Percentiles rank a stretch among this genome's conserved stretches.
Conservation (phyloP, 2,888 invertebrate species). For the Campoplex nolae region DNA sequence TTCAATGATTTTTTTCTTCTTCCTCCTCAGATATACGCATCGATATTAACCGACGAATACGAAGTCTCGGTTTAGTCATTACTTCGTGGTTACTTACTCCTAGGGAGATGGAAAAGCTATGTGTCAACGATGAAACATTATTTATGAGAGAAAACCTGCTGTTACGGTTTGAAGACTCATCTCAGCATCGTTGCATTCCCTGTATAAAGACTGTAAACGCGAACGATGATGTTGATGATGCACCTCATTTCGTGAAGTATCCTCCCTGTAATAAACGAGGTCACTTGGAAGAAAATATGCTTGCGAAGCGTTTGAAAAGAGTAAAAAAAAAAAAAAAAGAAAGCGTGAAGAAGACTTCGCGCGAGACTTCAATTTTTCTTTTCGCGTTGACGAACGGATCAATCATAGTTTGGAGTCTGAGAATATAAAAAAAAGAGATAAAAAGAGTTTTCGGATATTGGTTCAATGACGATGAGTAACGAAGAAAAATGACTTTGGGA, state of each 20-base stretch:
- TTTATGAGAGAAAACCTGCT: constrained; percentile 57
- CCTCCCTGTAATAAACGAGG: constrained; percentile 29
- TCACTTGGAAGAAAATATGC: not conserved
- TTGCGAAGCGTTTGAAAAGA: not conserved
- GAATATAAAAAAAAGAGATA: not conserved
- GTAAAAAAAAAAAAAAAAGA: not conserved
- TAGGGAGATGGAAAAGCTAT: not conserved
- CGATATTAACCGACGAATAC: constrained; percentile 53
- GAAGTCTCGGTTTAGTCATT: constrained; percentile 20
- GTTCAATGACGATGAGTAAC: not conserved
- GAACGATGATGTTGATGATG: constrained; percentile 7
- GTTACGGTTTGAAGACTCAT: not conserved
- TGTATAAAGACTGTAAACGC: not conserved
- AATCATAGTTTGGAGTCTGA: not conserved
- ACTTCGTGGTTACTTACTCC: constrained; percentile 2
- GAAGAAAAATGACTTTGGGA: not conserved
- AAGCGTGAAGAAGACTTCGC: not conserved
- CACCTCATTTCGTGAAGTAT: constrained; percentile 35
- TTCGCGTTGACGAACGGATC: not conserved
- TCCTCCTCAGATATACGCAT: not conserved
- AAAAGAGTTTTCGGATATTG: not conserved
- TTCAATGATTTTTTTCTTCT: constrained; percentile 34
- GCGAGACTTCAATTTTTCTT: not conserved
- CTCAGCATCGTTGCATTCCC: not conserved
- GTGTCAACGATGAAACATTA: constrained; percentile 38